These are phyloP conservation scores for Sebastes taczanowskii DNA, from an alignment of 2,797 vertebrate genomes.

Conservation along the genomic window DNA sequence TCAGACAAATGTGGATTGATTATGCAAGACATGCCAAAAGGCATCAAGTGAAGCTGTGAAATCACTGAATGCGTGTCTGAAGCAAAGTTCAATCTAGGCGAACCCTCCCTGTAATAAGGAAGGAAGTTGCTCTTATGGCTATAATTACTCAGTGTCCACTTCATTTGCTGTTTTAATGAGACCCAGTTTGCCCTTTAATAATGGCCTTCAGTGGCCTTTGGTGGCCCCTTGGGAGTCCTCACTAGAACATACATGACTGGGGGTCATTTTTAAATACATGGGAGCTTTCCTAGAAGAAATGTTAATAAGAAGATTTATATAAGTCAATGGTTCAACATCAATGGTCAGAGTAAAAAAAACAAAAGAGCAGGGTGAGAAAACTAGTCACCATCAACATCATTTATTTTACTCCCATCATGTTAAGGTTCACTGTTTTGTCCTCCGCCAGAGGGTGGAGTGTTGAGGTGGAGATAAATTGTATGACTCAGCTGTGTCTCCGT, in stretches of 20 bases:
- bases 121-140: conserved; percentile 32
- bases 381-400: neutral
- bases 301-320: conserved; percentile 2
- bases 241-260: conserved; percentile 25
- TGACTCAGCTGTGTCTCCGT: conserved; percentile 62
- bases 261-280: conserved; percentile 16
- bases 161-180: conserved; percentile 68
- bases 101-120: conserved; percentile 34
- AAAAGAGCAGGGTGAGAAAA: conserved; percentile 2
- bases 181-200: conserved; percentile 48
- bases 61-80: conserved; percentile 36
- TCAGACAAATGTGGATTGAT: conserved; percentile 42
- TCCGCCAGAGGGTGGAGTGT: conserved; percentile 49
- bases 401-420: neutral
- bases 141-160: conserved; percentile 54
- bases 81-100: conserved; percentile 36
- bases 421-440: conserved; percentile 22
- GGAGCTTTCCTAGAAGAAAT: neutral
- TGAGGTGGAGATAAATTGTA: conserved; percentile 48
- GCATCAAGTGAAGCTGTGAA: conserved; percentile 40
- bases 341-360: neutral
- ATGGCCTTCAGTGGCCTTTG: conserved; percentile 34
- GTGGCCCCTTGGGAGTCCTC: conserved; percentile 17
- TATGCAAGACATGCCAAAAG: conserved; percentile 38
- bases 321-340: neutral